phyloP scores from a whole-genome alignment of 1,140 invertebrate species.

The Drosophila gunungcola region DNA sequence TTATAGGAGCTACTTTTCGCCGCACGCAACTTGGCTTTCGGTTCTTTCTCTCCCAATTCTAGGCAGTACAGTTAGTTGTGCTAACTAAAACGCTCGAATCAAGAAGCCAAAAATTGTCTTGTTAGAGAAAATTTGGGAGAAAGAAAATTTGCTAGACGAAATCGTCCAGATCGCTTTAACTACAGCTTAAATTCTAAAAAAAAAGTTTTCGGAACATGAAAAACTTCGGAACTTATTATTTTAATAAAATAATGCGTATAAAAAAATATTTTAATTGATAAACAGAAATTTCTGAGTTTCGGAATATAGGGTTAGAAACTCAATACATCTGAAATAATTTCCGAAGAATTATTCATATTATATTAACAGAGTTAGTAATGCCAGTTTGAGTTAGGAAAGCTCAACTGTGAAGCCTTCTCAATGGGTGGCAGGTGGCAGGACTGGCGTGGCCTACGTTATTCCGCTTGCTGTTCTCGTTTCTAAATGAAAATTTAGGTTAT shows the following conservation, averaged over 20 bases:
- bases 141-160: no score
- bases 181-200: no score
- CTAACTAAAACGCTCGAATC: not conserved
- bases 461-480: constrained; percentile 40
- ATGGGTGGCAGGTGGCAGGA: constrained; percentile 48
- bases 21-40: constrained; percentile 61
- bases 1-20: constrained; percentile 65
- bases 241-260: no score
- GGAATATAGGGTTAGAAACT: no score
- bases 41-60: constrained; percentile 9
- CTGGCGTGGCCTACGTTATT: constrained; percentile 37
- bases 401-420: constrained; percentile 9
- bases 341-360: not conserved
- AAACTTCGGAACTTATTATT: no score
- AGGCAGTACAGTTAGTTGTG: constrained; percentile 9
- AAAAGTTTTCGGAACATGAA: no score
- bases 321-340: not conserved
- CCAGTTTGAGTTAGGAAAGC: not conserved
- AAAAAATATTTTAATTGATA: no score
- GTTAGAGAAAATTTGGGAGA: not conserved
- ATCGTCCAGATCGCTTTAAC: no score
- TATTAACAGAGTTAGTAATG: not conserved
- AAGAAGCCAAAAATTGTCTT: not conserved
- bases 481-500: constrained; percentile 66
- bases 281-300: no score